Evolutionary conservation across 2,888 invertebrate genomes (phyloP).

Genomic region (Sinelater perroti): DNA sequence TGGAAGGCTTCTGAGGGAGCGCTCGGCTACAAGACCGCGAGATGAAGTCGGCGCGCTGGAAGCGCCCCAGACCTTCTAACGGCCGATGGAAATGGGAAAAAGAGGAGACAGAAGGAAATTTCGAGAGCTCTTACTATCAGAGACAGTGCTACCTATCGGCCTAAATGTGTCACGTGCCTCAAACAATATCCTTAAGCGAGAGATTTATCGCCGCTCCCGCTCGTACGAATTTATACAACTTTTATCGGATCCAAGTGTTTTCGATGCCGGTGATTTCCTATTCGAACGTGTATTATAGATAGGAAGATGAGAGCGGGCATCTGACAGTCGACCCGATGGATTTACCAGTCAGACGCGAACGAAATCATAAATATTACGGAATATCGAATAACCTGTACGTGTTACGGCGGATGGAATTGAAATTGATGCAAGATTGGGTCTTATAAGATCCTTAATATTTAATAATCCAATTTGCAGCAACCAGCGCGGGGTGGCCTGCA

Average conservation of each 20-base stretch:
- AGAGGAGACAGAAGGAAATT: constrained; percentile 41
- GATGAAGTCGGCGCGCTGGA: constrained; percentile 31
- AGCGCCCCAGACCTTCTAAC: constrained; percentile 28
- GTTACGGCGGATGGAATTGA: constrained; percentile 38
- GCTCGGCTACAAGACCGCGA: constrained; percentile 27
- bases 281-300: constrained; percentile 51
- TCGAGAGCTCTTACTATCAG: constrained; percentile 54
- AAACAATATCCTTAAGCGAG: constrained; percentile 57
- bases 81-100: constrained; percentile 36
- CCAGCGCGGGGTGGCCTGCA: constrained; percentile 13
- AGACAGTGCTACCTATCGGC: constrained; percentile 50
- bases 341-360: constrained; percentile 51
- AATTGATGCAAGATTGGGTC: constrained; percentile 37
- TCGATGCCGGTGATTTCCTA: constrained; percentile 46
- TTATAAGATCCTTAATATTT: constrained; percentile 36
- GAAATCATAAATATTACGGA: constrained; percentile 58
- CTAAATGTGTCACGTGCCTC: constrained; percentile 57
- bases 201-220: constrained; percentile 52
- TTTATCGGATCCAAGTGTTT: constrained; percentile 55
- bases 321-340: constrained; percentile 51
- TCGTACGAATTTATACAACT: constrained; percentile 57
- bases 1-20: constrained; percentile 17
- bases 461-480: constrained; percentile 32
- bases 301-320: constrained; percentile 45
- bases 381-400: constrained; percentile 56